A percentile compares a stretch with the other conserved stretches of the same genome.
phyloP scores from a whole-genome alignment of 1,140 invertebrate genomes.

The Sminthurides bifidus region DNA sequence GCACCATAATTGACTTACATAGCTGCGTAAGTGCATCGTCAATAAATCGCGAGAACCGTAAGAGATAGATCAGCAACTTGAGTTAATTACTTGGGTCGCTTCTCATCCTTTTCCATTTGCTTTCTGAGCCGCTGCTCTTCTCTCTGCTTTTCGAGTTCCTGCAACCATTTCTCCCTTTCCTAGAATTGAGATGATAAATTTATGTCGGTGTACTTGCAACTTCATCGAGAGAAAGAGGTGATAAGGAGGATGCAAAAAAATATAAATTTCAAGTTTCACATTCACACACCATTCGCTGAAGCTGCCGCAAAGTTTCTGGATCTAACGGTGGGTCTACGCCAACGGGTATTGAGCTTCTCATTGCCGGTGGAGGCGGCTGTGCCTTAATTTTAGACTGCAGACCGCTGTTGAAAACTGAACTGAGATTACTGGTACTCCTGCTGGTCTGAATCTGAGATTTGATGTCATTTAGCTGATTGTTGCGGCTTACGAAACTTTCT shows the following conservation, averaged over 20 bases:
- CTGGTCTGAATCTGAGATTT: too few relatives aligned
- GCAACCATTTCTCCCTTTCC: slow-evolving; percentile 29
- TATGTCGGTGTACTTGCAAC: neutral
- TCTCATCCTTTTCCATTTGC: slow-evolving; percentile 42
- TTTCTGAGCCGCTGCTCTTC: slow-evolving; percentile 26
- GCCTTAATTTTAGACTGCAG: too few relatives aligned
- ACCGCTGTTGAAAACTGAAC: too few relatives aligned
- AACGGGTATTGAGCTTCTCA: slow-evolving; percentile 22
- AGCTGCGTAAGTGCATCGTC: neutral
- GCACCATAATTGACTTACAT: neutral
- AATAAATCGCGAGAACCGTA: neutral
- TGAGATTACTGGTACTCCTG: too few relatives aligned
- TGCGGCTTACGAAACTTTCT: neutral
- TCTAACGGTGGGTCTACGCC: neutral
- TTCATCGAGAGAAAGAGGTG: neutral
- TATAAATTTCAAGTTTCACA: neutral
- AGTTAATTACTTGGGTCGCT: slow-evolving; percentile 41
- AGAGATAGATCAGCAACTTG: neutral
- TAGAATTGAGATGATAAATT: slow-evolving; percentile 1
- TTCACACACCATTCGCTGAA: slow-evolving; percentile 1
- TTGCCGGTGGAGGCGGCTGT: slow-evolving; percentile 15
- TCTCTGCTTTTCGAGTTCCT: slow-evolving; percentile 27
- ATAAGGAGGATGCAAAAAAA: neutral
- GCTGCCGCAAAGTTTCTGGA: neutral
- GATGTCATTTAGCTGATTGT: neutral